Conservation (phyloP, 2,797 vertebrate genomes). For the Lophotriccus pileatus region DNA sequence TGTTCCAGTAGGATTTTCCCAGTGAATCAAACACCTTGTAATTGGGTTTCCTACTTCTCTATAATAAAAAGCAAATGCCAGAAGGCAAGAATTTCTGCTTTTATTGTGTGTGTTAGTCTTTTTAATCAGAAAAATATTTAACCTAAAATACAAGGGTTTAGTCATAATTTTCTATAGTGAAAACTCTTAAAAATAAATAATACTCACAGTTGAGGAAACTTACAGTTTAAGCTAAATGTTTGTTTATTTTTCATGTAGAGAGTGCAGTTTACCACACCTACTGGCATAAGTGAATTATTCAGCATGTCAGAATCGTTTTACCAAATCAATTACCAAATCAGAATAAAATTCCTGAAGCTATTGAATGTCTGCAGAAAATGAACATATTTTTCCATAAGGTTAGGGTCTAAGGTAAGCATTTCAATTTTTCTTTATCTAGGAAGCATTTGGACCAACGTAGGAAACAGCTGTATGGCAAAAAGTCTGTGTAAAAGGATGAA, state of each 20-base stretch:
- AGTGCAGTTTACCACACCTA: not conserved
- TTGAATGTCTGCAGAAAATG: not conserved
- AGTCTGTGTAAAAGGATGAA: not conserved
- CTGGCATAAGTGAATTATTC: not conserved
- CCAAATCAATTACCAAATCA: not conserved
- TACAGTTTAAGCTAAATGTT: not conserved
- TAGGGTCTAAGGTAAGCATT: not conserved
- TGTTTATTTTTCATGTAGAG: not conserved
- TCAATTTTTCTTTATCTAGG: not conserved
- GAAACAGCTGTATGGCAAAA: not conserved
- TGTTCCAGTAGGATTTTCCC: slow-evolving; percentile 37
- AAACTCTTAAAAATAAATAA: not conserved
- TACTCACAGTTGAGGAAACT: not conserved
- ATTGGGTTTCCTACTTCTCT: slow-evolving; percentile 18
- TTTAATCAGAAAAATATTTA: slow-evolving; percentile 40
- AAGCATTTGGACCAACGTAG: not conserved
- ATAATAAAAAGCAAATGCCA: slow-evolving; percentile 19
- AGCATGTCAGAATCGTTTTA: not conserved
- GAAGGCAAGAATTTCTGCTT: not conserved
- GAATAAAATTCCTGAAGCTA: not conserved
- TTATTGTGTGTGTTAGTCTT: not conserved
- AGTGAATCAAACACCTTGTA: slow-evolving; percentile 46
- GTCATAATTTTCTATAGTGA: not conserved
- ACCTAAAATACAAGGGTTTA: not conserved
- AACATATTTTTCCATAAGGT: not conserved